Base-by-base conservation (phyloP, 2,888 invertebrate species). In the Macaria liturata region DNA sequence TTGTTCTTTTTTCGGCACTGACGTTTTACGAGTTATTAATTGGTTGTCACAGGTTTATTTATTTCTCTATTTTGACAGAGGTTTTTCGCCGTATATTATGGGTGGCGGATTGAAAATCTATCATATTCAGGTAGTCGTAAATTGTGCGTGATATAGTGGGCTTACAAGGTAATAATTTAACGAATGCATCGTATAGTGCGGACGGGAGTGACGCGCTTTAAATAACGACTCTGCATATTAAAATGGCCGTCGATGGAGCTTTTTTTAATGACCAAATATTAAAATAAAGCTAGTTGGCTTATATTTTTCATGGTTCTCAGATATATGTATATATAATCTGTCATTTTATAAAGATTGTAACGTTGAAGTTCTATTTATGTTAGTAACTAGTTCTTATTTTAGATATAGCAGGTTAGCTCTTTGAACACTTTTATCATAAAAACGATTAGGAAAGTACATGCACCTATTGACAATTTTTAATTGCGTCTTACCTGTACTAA, bases 11-110 rank as follows among this genome's bases (percentile, higher is more conserved):
- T 88, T 86, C 80, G 83, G 83, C 86, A 86, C 79, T 90, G 90
- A 90, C 90, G 86, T 84, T 91, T 91, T 91, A 91, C 90, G 90
- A 91, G 91, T 90, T 92, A 92, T 92, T 92, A 92, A 92, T 92
- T 91, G 91, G 87, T 86, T 90, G 92, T 91, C 92, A 86, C 79
- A 77, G 78, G 80, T 85, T 89, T 90, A 90, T 92, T 91, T 91
- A 91, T 91, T 88, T 89, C 89, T 89, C 88, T 91, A 91, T 91
- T 90, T 91, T 91, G 91, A 89, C 87, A 85, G 78, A 79, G 81
- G 81, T 88, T 88, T 90, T 89, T 88, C 86, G 86, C 74, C 84
- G 82, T 91, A 88, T 84, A 89, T 88, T 83, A 85, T 81, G 81
- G 81, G 74, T 82, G 81, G 79, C 68, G 90, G 88, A 91, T 91